Percentiles rank a stretch among this genome's conserved stretches.
These are phyloP conservation scores for Murina feae DNA, from an alignment of 2,113 vertebrate genomes.

Conservation along the genomic window DNA sequence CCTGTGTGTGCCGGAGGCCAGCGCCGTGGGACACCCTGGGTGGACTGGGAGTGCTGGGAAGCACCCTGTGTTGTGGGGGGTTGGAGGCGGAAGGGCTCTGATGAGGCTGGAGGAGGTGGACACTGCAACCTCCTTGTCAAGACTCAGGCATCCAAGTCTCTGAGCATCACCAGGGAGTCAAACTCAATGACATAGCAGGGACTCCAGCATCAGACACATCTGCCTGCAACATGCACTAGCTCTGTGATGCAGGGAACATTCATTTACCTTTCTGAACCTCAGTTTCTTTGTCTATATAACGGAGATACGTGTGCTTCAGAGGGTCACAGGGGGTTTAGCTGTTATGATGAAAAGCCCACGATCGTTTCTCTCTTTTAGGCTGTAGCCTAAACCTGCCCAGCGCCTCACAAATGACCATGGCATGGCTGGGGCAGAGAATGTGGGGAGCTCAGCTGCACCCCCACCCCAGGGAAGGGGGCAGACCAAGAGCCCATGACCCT, in stretches of 20 bases:
- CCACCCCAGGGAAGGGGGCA: not conserved
- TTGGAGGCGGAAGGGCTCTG: not conserved
- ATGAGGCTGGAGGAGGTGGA: not conserved
- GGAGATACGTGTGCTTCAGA: not conserved
- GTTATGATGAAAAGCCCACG: not conserved
- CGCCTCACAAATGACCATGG: not conserved
- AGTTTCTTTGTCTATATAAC: not conserved
- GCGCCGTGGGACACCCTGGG: not conserved
- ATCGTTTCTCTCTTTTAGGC: not conserved
- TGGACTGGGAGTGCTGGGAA: not conserved
- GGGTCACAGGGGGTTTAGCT: not conserved
- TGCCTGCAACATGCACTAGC: not conserved
- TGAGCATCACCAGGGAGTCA: not conserved
- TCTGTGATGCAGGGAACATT: not conserved
- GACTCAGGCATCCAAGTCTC: not conserved
- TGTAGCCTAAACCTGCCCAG: not conserved
- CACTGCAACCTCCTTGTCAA: no score
- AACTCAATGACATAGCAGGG: not conserved
- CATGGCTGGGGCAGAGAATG: not conserved
- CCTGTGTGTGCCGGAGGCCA: not conserved
- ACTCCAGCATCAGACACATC: no score
- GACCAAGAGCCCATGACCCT: no score
- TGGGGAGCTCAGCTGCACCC: not conserved
- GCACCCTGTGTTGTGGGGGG: fast-evolving
- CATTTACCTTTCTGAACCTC: not conserved